Evolutionary conservation across 2,888 invertebrate genomes (phyloP), one percentile per base, ranked within the genome.

Genomic region (Gasteruption jaculator): DNA sequence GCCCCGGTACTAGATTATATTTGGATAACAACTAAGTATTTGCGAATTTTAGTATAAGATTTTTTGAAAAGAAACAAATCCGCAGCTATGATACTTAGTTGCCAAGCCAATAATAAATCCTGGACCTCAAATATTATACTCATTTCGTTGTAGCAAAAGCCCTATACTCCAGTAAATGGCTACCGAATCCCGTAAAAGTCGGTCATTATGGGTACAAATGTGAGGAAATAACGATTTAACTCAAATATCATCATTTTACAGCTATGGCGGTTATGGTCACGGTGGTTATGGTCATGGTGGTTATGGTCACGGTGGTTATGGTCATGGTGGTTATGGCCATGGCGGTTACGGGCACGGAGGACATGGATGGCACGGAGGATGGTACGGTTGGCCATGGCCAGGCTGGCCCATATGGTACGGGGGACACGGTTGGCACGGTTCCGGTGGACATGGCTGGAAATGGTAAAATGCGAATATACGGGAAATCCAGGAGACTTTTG

Each of bases 391-490:
- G 46, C 31, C 36, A 11, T 34, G 49, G 43, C 29, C 43, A 30
- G 15, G 42, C 44, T 33, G 47, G 1, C 34, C 32, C 4, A 36
- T n/a, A n/a, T n/a, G n/a, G n/a, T n/a, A n/a, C n/a, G n/a, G n/a
- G n/a, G n/a, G n/a, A n/a, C n/a, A n/a, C 8, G 26, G 52, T 16
- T 48, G 49, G 50, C 49, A 48, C 24, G 41, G 47, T 4, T 45
- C 60, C 45, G 51, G 50, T 33, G 54, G 53, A 16, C 59, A 58
- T 57, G 56, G 56, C 34, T 12, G 34, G 8, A 50, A 56, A 44
- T 44, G 36, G 39, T 42, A 24, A 34, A 36, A 8, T 26, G 35
- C 11, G n/a, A 19, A 11, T 26, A 30, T 11, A 10, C 10, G 10
- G 39, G 24, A 26, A 3, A 14, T 10, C 21, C 16, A 25, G 19